A percentile compares a stretch with the other conserved stretches of the same genome.
These are phyloP conservation scores for Calyptommatus sinebrachiatus DNA, from an alignment of 2,113 vertebrate species.

Conservation along the genomic window DNA sequence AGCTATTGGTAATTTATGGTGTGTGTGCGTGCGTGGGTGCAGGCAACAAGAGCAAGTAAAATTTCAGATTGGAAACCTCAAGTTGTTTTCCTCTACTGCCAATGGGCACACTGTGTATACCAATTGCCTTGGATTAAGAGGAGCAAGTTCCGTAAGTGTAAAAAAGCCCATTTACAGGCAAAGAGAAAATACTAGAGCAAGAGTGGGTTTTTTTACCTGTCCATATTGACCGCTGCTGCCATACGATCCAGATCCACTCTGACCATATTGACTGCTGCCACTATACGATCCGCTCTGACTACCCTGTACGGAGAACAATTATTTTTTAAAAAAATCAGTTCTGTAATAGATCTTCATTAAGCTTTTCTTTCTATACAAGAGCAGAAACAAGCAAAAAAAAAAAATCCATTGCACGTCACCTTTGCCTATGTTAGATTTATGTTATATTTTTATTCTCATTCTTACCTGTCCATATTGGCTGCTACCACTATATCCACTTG, in stretches of 20 bases:
- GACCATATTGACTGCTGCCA: not conserved
- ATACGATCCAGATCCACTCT: not conserved
- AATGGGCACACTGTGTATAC: no score
- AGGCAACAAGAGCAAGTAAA: no score
- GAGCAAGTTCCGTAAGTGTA: not conserved
- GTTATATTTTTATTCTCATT: not conserved
- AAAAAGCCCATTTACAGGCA: not conserved
- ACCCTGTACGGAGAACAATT: constrained; percentile 1
- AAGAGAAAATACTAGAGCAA: not conserved
- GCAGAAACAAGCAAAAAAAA: not conserved
- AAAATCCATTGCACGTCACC: no score
- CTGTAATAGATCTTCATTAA: not conserved
- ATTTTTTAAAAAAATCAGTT: not conserved
- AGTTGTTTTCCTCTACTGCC: no score
- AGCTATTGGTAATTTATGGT: no score
- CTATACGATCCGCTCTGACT: constrained; percentile 4
- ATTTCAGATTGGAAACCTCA: no score
- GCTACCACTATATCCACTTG: not conserved
- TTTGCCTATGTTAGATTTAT: not conserved
- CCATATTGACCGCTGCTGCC: not conserved
- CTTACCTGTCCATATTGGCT: constrained; percentile 6
- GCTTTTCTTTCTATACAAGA: not conserved
- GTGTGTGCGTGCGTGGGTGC: no score
- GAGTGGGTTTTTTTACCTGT: not conserved
- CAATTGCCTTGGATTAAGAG: not conserved